These are phyloP conservation scores for Semaprochilodus insignis DNA, from an alignment of 2,797 vertebrate species.

Conservation along the genomic window DNA sequence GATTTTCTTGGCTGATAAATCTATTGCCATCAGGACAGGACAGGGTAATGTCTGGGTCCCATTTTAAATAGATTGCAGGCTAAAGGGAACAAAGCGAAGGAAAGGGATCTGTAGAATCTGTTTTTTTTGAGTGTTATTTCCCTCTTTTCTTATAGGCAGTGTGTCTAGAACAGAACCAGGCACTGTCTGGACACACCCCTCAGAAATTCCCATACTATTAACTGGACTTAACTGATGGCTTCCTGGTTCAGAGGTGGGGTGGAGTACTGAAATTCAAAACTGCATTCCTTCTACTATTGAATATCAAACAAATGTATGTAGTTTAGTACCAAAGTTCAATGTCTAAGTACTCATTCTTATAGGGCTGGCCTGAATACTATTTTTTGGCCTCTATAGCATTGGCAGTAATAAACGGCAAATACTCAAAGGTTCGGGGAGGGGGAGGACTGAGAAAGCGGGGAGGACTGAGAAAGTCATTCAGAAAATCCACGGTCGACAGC, in stretches of 20 bases:
- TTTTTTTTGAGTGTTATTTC: constrained; percentile 60
- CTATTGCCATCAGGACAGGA: constrained; percentile 60
- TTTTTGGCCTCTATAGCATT: no score
- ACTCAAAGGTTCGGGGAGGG: no score
- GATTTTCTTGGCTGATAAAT: constrained; percentile 69
- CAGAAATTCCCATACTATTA: neutral
- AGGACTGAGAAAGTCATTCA: no score
- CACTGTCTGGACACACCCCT: constrained; percentile 18
- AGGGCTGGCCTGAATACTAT: no score
- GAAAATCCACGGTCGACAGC: no score
- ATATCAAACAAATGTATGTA: no score
- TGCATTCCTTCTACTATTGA: no score
- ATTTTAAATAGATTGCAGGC: constrained; percentile 72
- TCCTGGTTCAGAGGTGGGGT: neutral
- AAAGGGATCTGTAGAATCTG: constrained; percentile 52
- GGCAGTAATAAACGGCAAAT: no score
- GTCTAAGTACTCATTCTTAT: no score
- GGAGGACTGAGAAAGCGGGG: no score
- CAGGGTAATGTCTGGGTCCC: constrained; percentile 61
- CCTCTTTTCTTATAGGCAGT: constrained; percentile 30
- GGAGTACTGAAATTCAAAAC: no score
- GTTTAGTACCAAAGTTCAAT: no score
- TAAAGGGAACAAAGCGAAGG: constrained; percentile 36
- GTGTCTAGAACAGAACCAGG: constrained; percentile 49
- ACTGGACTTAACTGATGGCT: neutral